These are phyloP conservation scores for Danaus chrysippus DNA, from an alignment of 2,888 invertebrate genomes.

Conservation along the genomic window DNA sequence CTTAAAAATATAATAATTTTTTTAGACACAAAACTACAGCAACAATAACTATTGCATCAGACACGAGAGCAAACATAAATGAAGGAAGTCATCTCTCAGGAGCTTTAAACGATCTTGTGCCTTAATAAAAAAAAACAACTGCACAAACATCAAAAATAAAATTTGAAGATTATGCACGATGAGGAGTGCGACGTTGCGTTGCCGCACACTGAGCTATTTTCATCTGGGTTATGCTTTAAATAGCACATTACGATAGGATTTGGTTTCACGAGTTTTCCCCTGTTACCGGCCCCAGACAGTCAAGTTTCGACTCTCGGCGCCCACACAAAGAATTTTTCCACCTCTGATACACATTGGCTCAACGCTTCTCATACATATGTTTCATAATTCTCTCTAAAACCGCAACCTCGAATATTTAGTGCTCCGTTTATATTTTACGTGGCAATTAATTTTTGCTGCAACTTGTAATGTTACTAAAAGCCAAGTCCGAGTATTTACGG, in stretches of 20 bases:
- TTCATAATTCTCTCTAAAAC: slow-evolving; percentile 21
- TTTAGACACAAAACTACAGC: too few species aligned
- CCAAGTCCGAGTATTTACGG: slow-evolving; percentile 19
- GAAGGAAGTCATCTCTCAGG: slow-evolving; percentile 26
- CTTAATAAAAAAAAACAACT: slow-evolving; percentile 52
- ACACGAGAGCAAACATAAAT: slow-evolving; percentile 6
- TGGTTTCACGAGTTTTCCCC: slow-evolving; percentile 78
- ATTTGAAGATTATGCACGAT: slow-evolving; percentile 73
- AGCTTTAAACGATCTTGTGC: slow-evolving; percentile 31
- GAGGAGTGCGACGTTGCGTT: slow-evolving; percentile 72
- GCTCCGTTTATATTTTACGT: slow-evolving; percentile 28
- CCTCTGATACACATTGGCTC: slow-evolving; percentile 55
- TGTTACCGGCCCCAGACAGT: slow-evolving; percentile 62
- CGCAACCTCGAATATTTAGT: slow-evolving; percentile 25
- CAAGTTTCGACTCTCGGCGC: slow-evolving; percentile 58
- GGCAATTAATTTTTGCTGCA: slow-evolving; percentile 33
- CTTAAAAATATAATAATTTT: too few species aligned
- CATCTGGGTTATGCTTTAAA: slow-evolving; percentile 77
- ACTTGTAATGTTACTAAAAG: slow-evolving; percentile 23
- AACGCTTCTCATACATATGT: slow-evolving; percentile 24
- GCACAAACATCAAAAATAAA: slow-evolving; percentile 72
- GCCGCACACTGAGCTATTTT: slow-evolving; percentile 75
- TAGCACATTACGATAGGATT: slow-evolving; percentile 79
- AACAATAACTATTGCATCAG: too few species aligned
- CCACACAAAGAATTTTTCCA: slow-evolving; percentile 64